Conservation (phyloP, 1,140 invertebrate species). For the Thaumetopoea pityocampa region DNA sequence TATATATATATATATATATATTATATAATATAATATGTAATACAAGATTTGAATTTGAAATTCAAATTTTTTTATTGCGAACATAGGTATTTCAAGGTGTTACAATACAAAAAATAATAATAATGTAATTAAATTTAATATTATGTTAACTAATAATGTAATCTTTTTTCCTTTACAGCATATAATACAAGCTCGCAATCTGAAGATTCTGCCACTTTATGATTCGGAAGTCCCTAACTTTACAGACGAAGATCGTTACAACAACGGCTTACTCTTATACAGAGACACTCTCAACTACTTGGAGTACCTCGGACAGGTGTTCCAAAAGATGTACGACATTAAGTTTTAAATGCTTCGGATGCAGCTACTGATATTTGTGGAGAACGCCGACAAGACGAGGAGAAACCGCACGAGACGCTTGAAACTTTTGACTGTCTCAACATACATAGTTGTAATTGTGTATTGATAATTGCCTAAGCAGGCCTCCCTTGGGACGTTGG, state of each 20-base stretch:
- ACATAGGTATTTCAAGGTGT: no score
- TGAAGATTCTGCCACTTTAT: conserved; percentile 39
- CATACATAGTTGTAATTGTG: conserved; percentile 36
- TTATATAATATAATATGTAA: no score
- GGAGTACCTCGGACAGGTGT: conserved; percentile 56
- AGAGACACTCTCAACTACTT: conserved; percentile 60
- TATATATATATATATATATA: no score
- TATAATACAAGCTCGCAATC: conserved; percentile 44
- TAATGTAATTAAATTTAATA: no score
- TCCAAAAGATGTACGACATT: conserved; percentile 45
- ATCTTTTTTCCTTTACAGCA: conserved; percentile 42
- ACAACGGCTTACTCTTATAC: conserved; percentile 45
- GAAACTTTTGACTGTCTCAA: conserved; percentile 36
- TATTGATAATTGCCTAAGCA: neutral
- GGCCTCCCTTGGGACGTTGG: conserved; percentile 16
- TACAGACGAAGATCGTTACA: conserved; percentile 32
- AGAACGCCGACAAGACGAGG: conserved; percentile 24
- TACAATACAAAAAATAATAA: no score
- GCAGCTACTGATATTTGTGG: conserved; percentile 26
- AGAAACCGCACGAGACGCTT: conserved; percentile 20
- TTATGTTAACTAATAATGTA: conserved; percentile 7
- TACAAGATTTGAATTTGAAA: no score
- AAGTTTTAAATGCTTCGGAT: conserved; percentile 31
- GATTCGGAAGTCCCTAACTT: conserved; percentile 48
- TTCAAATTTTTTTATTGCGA: no score